Evolutionary conservation across 2,797 vertebrate species (phyloP), one percentile per base, ranked within the genome.

Genomic region (Miichthys miiuy): DNA sequence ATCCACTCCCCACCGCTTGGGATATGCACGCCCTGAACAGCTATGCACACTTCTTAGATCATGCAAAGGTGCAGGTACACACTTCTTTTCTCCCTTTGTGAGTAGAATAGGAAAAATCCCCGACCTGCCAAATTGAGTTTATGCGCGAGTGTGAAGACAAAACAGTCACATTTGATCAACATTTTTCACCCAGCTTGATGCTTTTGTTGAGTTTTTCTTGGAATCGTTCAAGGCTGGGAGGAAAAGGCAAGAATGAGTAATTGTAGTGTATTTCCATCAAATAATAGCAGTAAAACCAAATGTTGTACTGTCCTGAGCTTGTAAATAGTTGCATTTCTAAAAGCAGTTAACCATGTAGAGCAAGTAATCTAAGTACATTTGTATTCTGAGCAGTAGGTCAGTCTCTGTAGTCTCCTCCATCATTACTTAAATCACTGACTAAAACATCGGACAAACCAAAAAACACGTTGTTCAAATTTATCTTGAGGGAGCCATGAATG

Each of bases 21-120:
- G 81, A 87, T 57, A 30, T 27, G 25, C 64, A 52, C 84, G 79
- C 83, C 82, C 86, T 72, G 85, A 89, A 90, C 91, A 92, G 81
- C 80, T 65, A 56, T 72, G 80, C 23, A 4, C 72, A 62, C 42
- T 69, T 48, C 80, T 82, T 42, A 79, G 82, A 87, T 89, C 74
- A 68, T 58, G 51, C 67, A 77, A 72, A 64, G 30, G 2, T 79
- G 73, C 63, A 79, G 65, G 78, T 63, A 47, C 44, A 23, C 50
- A 20, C 16, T 52, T 46, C 34, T 42, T 75, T 69, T 54, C 34
- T 61, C 11, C 62, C 10, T 78, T 1, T 76, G 12, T 38, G 48
- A 77, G 51, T 30, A 23, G 50, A 83, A 62, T 4, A 79, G 64
- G 81, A 81, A 80, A 83, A 81, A 27, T 30, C 81, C 65, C 52